Percentiles rank a stretch among this genome's conserved stretches.
Conservation (phyloP, 30 jellyfish, hydroid and myxozoan species). For the Aurelia aurita region DNA sequence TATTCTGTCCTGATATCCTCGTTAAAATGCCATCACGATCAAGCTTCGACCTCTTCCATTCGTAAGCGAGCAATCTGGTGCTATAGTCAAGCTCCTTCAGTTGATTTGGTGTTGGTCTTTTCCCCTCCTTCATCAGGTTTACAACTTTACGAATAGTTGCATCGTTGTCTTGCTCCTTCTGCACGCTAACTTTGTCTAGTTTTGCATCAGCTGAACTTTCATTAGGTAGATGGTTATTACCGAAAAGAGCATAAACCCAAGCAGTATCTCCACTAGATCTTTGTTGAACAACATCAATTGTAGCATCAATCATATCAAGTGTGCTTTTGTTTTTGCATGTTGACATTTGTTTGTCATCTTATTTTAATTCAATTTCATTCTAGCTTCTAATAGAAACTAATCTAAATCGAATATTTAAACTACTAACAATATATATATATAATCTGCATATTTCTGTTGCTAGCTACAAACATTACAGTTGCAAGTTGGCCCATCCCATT, state of each 20-base stretch:
- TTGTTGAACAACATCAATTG: constrained; percentile 4
- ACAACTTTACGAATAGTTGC: constrained; percentile 3
- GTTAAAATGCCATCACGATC: constrained; percentile 25
- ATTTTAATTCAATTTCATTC: no score
- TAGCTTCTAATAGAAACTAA: no score
- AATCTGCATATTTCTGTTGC: no score
- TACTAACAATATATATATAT: no score
- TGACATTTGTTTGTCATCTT: no score
- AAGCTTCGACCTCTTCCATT: constrained; percentile 14
- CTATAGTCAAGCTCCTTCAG: constrained; percentile 26
- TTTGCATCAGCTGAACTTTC: background rate
- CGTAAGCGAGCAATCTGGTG: constrained; percentile 38
- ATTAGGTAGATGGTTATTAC: constrained; percentile 32
- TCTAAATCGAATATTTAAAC: no score
- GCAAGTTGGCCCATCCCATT: no score
- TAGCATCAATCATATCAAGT: constrained; percentile 7
- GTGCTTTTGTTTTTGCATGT: background rate
- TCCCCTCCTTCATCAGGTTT: constrained; percentile 17
- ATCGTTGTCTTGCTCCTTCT: constrained; percentile 18
- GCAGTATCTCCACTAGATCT: constrained; percentile 27
- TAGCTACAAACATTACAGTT: no score
- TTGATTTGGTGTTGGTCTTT: constrained; percentile 39
- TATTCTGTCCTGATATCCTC: constrained; percentile 3
- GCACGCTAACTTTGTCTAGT: constrained; percentile 12
- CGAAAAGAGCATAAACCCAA: constrained; percentile 15